Percentiles rank a stretch among this genome's conserved stretches.
These are phyloP conservation scores for Drosophila birchii DNA, from an alignment of 2,888 invertebrate species.

Conservation along the genomic window DNA sequence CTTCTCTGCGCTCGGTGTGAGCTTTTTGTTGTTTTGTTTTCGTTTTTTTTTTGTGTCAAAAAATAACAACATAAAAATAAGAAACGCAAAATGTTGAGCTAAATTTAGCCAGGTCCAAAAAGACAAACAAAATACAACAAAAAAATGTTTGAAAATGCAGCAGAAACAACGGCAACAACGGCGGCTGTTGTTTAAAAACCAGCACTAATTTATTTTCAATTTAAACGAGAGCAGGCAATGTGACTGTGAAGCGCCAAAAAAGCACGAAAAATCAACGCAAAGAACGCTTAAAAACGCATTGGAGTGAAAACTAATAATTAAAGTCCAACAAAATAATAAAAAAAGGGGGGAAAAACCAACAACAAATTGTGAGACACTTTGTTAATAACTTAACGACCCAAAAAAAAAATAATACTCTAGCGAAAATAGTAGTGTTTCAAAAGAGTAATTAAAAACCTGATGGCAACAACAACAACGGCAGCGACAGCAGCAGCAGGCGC, in stretches of 20 bases:
- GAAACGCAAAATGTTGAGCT: slow-evolving; percentile 20
- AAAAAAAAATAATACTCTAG: slow-evolving; percentile 14
- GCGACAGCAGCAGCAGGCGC: slow-evolving; percentile 49
- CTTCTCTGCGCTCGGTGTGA: slow-evolving; percentile 14
- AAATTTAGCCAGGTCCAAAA: slow-evolving; percentile 19
- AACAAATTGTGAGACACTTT: slow-evolving; percentile 14
- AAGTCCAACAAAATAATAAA: slow-evolving; percentile 8
- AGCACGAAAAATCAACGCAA: slow-evolving; percentile 30
- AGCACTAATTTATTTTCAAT: slow-evolving; percentile 25
- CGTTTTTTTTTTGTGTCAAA: slow-evolving; percentile 25
- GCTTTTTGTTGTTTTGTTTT: slow-evolving; percentile 30
- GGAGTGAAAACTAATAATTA: neutral
- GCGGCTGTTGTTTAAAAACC: slow-evolving; percentile 3
- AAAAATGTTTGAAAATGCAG: slow-evolving; percentile 26
- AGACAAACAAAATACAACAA: neutral
- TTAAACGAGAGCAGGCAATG: slow-evolving; percentile 61
- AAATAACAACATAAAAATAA: slow-evolving; percentile 14
- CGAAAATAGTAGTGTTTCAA: slow-evolving; percentile 3
- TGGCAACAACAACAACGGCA: slow-evolving; percentile 76
- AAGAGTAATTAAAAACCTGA: slow-evolving; percentile 71
- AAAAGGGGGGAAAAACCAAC: slow-evolving; percentile 5
- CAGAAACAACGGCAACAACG: slow-evolving; percentile 20
- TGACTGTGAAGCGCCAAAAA: slow-evolving; percentile 58
- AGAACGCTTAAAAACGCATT: slow-evolving; percentile 11
- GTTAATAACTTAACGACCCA: neutral